phyloP scores from a whole-genome alignment of 1,140 invertebrate genomes.

The Metaphire vulgaris region DNA sequence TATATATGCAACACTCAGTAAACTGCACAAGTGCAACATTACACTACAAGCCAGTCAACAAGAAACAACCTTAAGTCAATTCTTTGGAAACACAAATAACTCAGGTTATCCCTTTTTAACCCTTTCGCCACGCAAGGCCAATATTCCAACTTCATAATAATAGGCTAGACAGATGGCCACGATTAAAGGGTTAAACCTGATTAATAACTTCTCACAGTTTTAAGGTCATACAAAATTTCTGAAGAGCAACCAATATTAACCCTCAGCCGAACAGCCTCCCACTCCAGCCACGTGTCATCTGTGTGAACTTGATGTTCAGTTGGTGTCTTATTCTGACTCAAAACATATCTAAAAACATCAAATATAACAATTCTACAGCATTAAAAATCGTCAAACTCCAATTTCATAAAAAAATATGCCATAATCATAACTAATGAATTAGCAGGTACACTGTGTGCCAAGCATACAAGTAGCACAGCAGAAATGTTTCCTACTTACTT shows the following conservation, averaged over 20 bases:
- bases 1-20: too few species aligned
- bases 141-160: too few species aligned
- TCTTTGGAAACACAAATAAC: neutral
- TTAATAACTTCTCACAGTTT: neutral
- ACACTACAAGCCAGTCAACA: too few species aligned
- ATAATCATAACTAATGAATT: neutral
- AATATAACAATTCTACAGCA: constrained; percentile 4
- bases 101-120: neutral
- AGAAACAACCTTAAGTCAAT: neutral
- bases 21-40: too few species aligned
- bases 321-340: constrained; percentile 16
- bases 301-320: constrained; percentile 29
- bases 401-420: neutral
- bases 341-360: constrained; percentile 33
- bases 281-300: constrained; percentile 66
- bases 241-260: constrained; percentile 56
- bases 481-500: too few species aligned
- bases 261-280: constrained; percentile 64
- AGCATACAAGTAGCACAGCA: neutral
- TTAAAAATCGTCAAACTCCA: neutral
- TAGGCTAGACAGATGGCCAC: too few species aligned
- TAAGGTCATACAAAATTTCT: constrained; percentile 32
- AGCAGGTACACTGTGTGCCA: neutral
- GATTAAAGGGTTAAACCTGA: neutral
- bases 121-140: neutral